A percentile compares a stretch with the other conserved stretches of the same genome.
Evolutionary conservation across 92 coral and sea anemone species (phyloP).

Genomic region (Ricordea florida): DNA sequence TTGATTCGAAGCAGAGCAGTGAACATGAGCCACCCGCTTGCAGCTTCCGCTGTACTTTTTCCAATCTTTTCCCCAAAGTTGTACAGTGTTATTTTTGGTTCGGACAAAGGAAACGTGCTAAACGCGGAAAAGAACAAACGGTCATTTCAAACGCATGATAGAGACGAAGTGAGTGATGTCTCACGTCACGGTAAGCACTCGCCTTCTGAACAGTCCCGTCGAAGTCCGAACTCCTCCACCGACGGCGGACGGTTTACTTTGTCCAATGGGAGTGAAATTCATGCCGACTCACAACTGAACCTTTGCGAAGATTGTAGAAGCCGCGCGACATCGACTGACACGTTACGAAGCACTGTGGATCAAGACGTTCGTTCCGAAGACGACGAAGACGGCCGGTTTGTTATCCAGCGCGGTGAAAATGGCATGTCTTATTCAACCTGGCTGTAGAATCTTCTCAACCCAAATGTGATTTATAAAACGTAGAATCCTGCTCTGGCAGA

Average conservation of each 20-base stretch:
- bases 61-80: constrained; percentile 25
- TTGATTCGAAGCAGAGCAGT: constrained; percentile 15
- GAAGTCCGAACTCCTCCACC: constrained; percentile 12
- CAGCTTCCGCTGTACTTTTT: constrained; percentile 9
- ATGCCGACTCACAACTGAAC: constrained; percentile 1
- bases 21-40: constrained; percentile 10
- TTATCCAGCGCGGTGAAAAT: no score
- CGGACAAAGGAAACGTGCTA: neutral
- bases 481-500: no score
- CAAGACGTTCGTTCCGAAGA: no score
- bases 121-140: neutral
- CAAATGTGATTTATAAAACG: no score
- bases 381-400: no score
- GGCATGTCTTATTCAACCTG: no score
- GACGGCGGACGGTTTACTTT: neutral
- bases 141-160: neutral
- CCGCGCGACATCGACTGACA: constrained; percentile 19
- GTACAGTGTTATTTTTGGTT: neutral
- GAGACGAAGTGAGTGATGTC: neutral
- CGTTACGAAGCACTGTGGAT: constrained; percentile 19
- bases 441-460: no score
- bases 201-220: neutral
- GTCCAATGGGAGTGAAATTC: neutral
- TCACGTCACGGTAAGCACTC: no score
- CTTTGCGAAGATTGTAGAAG: constrained; percentile 6